Conservation (phyloP, 2,888 invertebrate species). For the Diaprepes abbreviatus region DNA sequence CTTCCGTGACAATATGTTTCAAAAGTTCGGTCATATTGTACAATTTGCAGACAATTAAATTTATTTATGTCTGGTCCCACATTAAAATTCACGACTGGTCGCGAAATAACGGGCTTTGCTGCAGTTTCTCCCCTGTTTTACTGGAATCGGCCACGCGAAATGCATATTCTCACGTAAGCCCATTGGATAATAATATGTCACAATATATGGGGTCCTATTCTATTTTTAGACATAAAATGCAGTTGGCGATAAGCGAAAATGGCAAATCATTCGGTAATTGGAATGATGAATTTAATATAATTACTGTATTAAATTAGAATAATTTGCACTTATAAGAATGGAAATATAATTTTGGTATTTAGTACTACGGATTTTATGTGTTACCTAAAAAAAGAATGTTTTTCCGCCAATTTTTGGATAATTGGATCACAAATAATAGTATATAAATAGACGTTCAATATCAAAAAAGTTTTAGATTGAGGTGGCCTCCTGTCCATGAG, state of each 20-base stretch:
- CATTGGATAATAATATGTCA: conserved; percentile 39
- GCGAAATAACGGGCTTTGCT: conserved; percentile 34
- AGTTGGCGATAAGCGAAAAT: background rate
- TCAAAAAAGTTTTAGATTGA: no score
- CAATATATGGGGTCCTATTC: conserved; percentile 16
- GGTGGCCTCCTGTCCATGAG: no score
- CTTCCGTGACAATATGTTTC: conserved; percentile 28
- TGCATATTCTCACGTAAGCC: conserved; percentile 55
- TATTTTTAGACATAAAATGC: conserved; percentile 26
- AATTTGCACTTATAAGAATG: no score
- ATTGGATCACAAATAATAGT: no score
- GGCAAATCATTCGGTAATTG: background rate
- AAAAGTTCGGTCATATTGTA: conserved; percentile 32
- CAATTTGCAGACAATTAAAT: conserved; percentile 51
- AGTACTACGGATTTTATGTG: no score
- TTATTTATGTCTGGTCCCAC: conserved; percentile 49
- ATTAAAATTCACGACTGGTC: conserved; percentile 51
- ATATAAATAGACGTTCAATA: no score
- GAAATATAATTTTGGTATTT: no score
- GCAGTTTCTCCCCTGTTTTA: conserved; percentile 25
- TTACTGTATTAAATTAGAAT: no score
- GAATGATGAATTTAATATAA: background rate
- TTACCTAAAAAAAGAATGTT: no score
- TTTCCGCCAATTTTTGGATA: no score
- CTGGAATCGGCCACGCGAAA: conserved; percentile 51